phyloP scores from a whole-genome alignment of 2,113 vertebrate genomes.

The Tympanuchus pallidicinctus region DNA sequence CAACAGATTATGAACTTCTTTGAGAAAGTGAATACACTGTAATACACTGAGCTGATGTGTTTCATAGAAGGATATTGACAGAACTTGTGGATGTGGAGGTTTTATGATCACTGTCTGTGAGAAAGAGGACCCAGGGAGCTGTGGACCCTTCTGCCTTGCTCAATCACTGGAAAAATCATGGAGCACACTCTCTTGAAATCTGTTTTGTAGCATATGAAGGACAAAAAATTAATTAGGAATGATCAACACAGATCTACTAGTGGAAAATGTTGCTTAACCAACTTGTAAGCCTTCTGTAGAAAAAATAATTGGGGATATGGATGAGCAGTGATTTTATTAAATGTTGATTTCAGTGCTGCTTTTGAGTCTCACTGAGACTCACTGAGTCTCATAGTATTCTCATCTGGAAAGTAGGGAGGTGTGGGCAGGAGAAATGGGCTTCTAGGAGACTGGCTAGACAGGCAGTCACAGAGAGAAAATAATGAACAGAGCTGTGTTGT shows the following conservation, averaged over 20 bases:
- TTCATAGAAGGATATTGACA: background rate
- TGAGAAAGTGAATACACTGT: background rate
- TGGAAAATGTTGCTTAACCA: background rate
- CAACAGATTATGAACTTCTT: background rate
- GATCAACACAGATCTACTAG: constrained; percentile 11
- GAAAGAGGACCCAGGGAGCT: background rate
- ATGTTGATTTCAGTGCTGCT: background rate
- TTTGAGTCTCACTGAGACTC: background rate
- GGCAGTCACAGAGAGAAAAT: background rate
- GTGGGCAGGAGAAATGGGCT: background rate
- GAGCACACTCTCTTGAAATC: background rate
- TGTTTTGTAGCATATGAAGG: background rate
- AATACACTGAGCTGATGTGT: background rate
- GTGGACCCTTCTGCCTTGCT: background rate
- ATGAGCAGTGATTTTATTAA: background rate
- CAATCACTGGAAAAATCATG: background rate
- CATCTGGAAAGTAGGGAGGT: background rate
- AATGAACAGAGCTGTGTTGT: background rate
- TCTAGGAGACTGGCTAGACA: background rate
- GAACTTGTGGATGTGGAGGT: background rate
- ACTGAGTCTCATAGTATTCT: background rate
- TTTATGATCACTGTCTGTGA: background rate
- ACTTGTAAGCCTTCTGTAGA: background rate
- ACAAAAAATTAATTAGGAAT: constrained; percentile 18
- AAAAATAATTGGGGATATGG: background rate